Percentiles rank a stretch among this genome's conserved stretches.
These are phyloP conservation scores for Callosobruchus maculatus DNA, from an alignment of 2,888 invertebrate species.

Conservation along the genomic window DNA sequence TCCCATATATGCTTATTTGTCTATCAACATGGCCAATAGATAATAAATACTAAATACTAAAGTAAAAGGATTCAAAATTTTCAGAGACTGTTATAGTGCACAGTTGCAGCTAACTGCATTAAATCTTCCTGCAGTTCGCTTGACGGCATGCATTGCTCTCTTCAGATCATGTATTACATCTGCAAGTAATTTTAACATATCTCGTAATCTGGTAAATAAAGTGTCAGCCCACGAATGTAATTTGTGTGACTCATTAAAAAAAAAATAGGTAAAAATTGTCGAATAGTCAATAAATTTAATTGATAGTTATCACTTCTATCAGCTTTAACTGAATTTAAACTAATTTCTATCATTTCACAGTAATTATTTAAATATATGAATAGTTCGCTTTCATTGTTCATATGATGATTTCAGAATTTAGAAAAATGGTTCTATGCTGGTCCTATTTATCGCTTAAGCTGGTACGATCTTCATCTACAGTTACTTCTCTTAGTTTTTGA, in stretches of 20 bases:
- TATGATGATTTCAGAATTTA: not conserved
- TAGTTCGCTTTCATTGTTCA: not conserved
- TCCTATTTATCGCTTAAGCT: not conserved
- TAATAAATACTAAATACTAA: too few species aligned
- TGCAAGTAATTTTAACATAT: too few species aligned
- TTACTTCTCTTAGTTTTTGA: too few species aligned
- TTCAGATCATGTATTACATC: too few species aligned
- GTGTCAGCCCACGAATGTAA: constrained; percentile 3
- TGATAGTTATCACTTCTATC: not conserved
- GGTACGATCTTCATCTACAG: too few species aligned
- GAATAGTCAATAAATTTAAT: not conserved
- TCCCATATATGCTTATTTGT: too few species aligned
- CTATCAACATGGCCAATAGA: too few species aligned
- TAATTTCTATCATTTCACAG: constrained; percentile 2
- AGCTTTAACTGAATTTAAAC: not conserved
- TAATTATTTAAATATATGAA: constrained; percentile 4
- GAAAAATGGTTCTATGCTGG: not conserved
- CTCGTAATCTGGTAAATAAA: too few species aligned
- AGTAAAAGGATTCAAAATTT: too few species aligned
- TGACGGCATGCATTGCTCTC: constrained; percentile 27
- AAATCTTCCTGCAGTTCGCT: constrained; percentile 20
- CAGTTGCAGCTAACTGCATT: constrained; percentile 29
- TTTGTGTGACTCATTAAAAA: constrained; percentile 3
- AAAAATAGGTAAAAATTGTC: not conserved
- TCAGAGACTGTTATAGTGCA: constrained; percentile 32